These are phyloP conservation scores for Tetragonula clypearis DNA, from an alignment of 1,140 invertebrate genomes.

Conservation along the genomic window DNA sequence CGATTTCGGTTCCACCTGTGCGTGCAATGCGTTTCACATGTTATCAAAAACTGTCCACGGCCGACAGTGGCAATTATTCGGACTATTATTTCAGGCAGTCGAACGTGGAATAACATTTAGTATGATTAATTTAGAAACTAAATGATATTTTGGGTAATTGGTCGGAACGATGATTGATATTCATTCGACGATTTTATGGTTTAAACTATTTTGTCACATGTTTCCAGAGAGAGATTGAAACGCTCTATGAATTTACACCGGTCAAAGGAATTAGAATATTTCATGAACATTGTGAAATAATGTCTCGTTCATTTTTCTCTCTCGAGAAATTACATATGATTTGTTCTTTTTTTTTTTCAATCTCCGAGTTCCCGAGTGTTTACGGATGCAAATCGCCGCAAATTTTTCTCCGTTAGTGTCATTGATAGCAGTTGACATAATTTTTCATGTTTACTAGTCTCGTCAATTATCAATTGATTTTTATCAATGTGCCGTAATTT, in stretches of 20 bases:
- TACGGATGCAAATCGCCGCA: rapidly evolving
- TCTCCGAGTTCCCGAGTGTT: too few species aligned
- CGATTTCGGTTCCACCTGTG: slow-evolving; percentile 83
- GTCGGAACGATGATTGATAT: slow-evolving; percentile 6
- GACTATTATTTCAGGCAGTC: not conserved
- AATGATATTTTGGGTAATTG: slow-evolving; percentile 10
- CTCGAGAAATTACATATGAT: not conserved
- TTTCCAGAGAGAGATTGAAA: not conserved
- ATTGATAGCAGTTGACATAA: not conserved
- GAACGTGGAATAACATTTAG: not conserved
- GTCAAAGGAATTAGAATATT: not conserved
- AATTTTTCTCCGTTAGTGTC: not conserved
- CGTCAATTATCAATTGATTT: not conserved
- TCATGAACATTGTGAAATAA: not conserved
- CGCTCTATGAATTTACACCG: not conserved
- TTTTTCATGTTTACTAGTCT: not conserved
- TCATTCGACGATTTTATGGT: not conserved
- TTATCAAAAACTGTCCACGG: too few species aligned
- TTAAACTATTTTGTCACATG: not conserved
- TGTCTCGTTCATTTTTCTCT: not conserved
- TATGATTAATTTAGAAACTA: slow-evolving; percentile 4
- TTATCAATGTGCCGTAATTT: too few species aligned
- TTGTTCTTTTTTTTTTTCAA: not conserved
- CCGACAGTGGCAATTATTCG: too few species aligned
- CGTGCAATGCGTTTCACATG: not conserved